phyloP scores from a whole-genome alignment of 1,140 invertebrate genomes.

The Conopomorpha cramerella region DNA sequence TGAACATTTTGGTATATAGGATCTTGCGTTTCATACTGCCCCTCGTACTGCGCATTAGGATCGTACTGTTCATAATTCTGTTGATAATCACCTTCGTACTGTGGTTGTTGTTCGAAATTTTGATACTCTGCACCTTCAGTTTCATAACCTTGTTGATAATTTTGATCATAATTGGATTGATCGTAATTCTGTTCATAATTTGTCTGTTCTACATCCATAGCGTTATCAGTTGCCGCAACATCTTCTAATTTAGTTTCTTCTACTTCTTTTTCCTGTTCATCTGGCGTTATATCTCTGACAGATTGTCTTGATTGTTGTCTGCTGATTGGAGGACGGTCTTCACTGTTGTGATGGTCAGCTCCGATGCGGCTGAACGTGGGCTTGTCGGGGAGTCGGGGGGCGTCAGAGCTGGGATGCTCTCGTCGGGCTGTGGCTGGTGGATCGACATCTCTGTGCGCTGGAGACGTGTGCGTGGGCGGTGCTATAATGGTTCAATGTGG shows the following conservation, averaged over 20 bases:
- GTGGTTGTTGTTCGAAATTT: constrained; percentile 8
- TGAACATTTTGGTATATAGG: too few species aligned
- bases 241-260: neutral
- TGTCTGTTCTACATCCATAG: constrained; percentile 2
- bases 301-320: neutral
- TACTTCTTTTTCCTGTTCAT: neutral
- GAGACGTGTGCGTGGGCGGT: constrained; percentile 38
- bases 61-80: constrained; percentile 33
- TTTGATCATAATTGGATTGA: neutral
- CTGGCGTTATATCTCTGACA: neutral
- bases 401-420: constrained; percentile 39
- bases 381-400: constrained; percentile 31
- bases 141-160: constrained; percentile 3
- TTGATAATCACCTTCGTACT: constrained; percentile 22
- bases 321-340: constrained; percentile 5
- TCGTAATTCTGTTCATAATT: neutral
- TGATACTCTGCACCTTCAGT: constrained; percentile 9
- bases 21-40: constrained; percentile 28
- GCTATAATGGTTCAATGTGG: constrained; percentile 20
- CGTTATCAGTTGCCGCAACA: too few species aligned
- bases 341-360: constrained; percentile 4
- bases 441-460: constrained; percentile 28
- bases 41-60: constrained; percentile 15
- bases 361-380: neutral
- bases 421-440: constrained; percentile 27